phyloP scores from a whole-genome alignment of 1,140 invertebrate genomes.

The Eulimnadia texana region DNA sequence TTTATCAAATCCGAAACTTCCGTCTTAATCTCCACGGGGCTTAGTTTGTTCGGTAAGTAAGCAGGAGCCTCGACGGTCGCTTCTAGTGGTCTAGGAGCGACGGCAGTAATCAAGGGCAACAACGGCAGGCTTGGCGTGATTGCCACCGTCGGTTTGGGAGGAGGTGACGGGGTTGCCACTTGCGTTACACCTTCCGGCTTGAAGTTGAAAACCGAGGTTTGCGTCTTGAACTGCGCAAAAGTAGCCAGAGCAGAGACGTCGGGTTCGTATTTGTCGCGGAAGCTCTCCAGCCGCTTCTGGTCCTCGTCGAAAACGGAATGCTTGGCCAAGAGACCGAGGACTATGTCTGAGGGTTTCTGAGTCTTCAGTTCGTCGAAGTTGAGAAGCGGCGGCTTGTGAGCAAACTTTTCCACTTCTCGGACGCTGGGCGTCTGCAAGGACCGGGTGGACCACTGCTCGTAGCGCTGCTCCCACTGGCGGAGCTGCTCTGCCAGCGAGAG shows the following conservation, averaged over 20 bases:
- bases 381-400: conserved; percentile 42
- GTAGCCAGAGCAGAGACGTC: conserved; percentile 22
- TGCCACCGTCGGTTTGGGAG: too few species aligned
- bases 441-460: conserved; percentile 12
- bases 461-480: conserved; percentile 8
- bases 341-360: conserved; percentile 76
- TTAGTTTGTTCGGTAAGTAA: background rate
- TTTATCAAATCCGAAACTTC: too few species aligned
- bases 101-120: too few species aligned
- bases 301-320: conserved; percentile 92
- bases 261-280: conserved; percentile 70
- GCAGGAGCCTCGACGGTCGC: too few species aligned
- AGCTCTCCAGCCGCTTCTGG: conserved; percentile 75
- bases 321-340: conserved; percentile 78
- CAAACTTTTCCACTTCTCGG: conserved; percentile 36
- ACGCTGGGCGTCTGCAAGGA: conserved; percentile 19
- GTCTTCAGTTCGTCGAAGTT: conserved; percentile 46
- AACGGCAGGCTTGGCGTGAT: too few species aligned
- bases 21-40: too few species aligned
- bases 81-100: too few species aligned
- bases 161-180: too few species aligned
- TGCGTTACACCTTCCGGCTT: too few species aligned
- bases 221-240: background rate
- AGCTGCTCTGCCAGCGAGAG: background rate
- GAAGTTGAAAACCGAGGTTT: background rate